Evolutionary conservation across 2,888 invertebrate genomes (phyloP).

Genomic region (Nomada flava): DNA sequence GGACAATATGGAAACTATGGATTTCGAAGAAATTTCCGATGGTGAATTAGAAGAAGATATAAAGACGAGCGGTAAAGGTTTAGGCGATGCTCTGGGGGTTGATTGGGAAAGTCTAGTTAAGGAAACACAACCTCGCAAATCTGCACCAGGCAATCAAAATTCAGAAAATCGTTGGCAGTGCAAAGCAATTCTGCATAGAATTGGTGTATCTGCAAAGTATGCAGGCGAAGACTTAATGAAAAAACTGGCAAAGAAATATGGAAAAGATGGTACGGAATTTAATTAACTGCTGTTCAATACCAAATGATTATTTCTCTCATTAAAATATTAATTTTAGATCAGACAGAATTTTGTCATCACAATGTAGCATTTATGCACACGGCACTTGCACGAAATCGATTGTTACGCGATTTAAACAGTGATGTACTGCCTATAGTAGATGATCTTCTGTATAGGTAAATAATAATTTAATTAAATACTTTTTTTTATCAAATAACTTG

Average conservation of each 20-base stretch:
- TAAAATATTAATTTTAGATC: constrained; percentile 62
- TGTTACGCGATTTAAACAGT: constrained; percentile 71
- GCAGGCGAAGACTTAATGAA: constrained; percentile 89
- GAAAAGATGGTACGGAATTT: constrained; percentile 55
- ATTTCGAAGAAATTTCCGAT: constrained; percentile 96
- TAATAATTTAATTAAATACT: neutral
- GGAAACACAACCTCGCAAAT: constrained; percentile 87
- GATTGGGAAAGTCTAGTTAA: constrained; percentile 96
- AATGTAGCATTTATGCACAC: constrained; percentile 81
- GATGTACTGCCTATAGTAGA: constrained; percentile 72
- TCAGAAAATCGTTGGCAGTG: constrained; percentile 92
- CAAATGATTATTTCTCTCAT: neutral
- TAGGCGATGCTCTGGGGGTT: constrained; percentile 97
- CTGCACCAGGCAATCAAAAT: constrained; percentile 80
- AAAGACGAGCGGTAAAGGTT: constrained; percentile 88
- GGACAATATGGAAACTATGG: constrained; percentile 90
- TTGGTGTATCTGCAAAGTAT: constrained; percentile 92
- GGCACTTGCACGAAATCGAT: constrained; percentile 73
- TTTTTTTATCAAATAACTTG: neutral
- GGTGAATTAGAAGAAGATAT: constrained; percentile 94
- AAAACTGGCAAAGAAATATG: constrained; percentile 80
- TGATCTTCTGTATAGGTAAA: constrained; percentile 78
- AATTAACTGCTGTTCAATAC: neutral
- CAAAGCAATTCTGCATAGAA: constrained; percentile 90
- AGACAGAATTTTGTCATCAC: constrained; percentile 74